phyloP scores from a whole-genome alignment of 2,888 invertebrate species.

The Phragmatobia fuliginosa region DNA sequence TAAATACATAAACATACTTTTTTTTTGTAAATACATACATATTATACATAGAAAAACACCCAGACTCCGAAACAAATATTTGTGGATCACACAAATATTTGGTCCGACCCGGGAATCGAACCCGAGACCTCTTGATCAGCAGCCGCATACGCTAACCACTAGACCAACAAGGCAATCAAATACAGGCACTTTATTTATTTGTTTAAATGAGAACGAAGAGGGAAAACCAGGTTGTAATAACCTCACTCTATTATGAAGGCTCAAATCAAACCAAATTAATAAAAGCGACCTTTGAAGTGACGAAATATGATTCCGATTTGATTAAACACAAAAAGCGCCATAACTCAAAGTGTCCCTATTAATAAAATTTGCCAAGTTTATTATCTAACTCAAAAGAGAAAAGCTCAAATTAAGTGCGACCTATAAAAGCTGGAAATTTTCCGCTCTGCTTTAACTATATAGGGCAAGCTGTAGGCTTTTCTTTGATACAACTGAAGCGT shows the following conservation, averaged over 20 bases:
- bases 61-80: no score
- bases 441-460: neutral
- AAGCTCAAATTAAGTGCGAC: conserved; percentile 12
- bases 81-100: no score
- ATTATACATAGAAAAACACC: no score
- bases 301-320: neutral
- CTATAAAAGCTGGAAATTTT: conserved; percentile 3
- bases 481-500: neutral
- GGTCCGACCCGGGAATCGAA: no score
- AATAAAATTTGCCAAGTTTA: conserved; percentile 6
- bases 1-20: no score
- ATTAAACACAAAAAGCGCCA: neutral
- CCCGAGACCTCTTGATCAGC: no score
- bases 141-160: no score
- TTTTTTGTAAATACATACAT: no score
- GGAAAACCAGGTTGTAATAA: neutral
- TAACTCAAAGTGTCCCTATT: conserved; percentile 7
- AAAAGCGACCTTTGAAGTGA: neutral
- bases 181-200: no score
- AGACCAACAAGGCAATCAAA: no score
- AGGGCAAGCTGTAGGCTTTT: neutral
- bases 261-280: neutral
- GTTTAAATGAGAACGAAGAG: neutral
- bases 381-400: conserved; percentile 3
- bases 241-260: neutral